Percentiles rank a stretch among this genome's conserved stretches.
These are phyloP conservation scores for Harpalus rufipes DNA, from an alignment of 2,888 invertebrate genomes.

Conservation along the genomic window DNA sequence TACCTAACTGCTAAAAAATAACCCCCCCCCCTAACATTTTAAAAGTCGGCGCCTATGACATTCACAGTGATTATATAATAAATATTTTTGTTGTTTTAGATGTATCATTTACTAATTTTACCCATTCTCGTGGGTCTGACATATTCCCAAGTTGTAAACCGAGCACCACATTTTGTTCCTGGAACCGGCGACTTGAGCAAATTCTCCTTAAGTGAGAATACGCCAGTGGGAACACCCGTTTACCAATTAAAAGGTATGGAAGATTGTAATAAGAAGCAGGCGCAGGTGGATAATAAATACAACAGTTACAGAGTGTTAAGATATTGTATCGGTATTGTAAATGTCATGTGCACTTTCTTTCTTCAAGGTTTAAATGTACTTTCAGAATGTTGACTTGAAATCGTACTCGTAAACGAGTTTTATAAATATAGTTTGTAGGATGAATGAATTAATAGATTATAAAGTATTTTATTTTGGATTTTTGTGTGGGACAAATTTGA, in stretches of 20 bases:
- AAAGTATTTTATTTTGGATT: too few species aligned
- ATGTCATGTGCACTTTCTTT: conserved; percentile 3
- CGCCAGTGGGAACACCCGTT: conserved; percentile 86
- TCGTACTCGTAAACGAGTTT: too few species aligned
- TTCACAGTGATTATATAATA: not conserved
- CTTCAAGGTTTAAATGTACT: conserved; percentile 13
- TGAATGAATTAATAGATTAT: too few species aligned
- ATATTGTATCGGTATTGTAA: not conserved
- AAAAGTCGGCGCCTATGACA: too few species aligned
- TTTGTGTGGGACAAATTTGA: too few species aligned
- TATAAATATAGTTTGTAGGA: too few species aligned
- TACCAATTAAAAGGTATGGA: conserved; percentile 85
- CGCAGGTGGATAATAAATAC: not conserved
- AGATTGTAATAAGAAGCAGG: not conserved
- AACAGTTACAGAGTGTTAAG: not conserved
- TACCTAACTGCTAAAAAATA: too few species aligned
- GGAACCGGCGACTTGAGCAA: conserved; percentile 88
- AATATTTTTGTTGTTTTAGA: conserved; percentile 5
- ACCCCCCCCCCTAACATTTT: too few species aligned
- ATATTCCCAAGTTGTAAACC: conserved; percentile 81
- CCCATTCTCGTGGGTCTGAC: not conserved
- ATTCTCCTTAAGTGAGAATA: conserved; percentile 86
- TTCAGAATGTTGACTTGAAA: not conserved
- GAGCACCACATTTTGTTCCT: conserved; percentile 86
- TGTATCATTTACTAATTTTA: not conserved